These are phyloP conservation scores for Drosophila meridiana DNA, from an alignment of 2,888 invertebrate species.

Conservation along the genomic window DNA sequence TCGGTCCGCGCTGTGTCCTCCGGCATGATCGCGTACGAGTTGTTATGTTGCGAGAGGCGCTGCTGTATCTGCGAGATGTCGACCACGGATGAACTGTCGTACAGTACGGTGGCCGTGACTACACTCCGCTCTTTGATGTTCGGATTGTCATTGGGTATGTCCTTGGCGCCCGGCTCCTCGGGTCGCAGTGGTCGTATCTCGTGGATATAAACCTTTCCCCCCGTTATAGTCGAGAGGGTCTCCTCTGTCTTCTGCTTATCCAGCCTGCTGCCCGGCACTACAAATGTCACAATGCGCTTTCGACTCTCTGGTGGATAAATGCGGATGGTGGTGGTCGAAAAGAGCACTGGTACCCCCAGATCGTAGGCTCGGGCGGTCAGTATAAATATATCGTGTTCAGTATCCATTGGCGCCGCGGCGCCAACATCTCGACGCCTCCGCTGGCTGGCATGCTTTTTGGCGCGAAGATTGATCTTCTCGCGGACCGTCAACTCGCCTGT, in stretches of 20 bases:
- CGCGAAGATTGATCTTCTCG: constrained; percentile 84
- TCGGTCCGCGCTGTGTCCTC: constrained; percentile 78
- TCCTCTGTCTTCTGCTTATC: constrained; percentile 91
- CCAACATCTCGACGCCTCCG: constrained; percentile 52
- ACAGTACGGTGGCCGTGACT: constrained; percentile 90
- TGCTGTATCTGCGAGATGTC: constrained; percentile 91
- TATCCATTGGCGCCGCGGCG: constrained; percentile 14
- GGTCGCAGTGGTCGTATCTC: constrained; percentile 89
- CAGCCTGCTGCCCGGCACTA: constrained; percentile 91
- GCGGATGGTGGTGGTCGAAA: constrained; percentile 90
- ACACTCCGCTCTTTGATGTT: constrained; percentile 89
- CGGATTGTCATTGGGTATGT: constrained; percentile 85
- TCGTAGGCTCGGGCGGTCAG: constrained; percentile 93
- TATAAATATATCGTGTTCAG: constrained; percentile 85
- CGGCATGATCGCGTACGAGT: constrained; percentile 83
- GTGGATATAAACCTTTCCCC: constrained; percentile 91
- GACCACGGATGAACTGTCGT: constrained; percentile 88
- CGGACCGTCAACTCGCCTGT: constrained; percentile 91
- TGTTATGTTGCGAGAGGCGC: constrained; percentile 86
- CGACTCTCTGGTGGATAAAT: constrained; percentile 92
- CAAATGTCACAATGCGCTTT: constrained; percentile 91
- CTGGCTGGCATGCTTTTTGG: constrained; percentile 80
- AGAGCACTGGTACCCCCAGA: constrained; percentile 92
- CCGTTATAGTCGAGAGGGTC: constrained; percentile 91
- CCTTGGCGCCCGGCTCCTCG: constrained; percentile 86